Percentiles rank a stretch among this genome's conserved stretches.
These are phyloP conservation scores for Tenthredo distinguenda DNA, from an alignment of 2,888 invertebrate genomes.

Conservation along the genomic window DNA sequence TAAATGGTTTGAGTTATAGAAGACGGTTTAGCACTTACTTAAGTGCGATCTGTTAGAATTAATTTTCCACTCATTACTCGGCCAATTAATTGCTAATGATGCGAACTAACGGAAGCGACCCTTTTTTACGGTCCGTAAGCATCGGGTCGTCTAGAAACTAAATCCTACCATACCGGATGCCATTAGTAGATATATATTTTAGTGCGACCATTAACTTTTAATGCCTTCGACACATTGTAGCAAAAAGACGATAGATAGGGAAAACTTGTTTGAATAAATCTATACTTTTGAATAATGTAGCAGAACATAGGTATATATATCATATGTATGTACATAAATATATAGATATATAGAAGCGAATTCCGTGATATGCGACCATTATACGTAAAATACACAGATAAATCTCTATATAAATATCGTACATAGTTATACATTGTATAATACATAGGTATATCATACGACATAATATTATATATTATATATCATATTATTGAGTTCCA, in stretches of 20 bases:
- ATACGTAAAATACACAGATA: neutral
- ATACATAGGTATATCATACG: slow-evolving; percentile 5
- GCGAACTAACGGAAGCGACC: slow-evolving; percentile 9
- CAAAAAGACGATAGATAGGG: neutral
- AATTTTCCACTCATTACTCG: slow-evolving; percentile 31
- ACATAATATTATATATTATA: neutral
- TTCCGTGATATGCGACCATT: slow-evolving; percentile 9
- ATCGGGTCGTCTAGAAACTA: slow-evolving; percentile 23
- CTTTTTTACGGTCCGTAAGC: slow-evolving; percentile 20
- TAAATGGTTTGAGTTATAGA: neutral
- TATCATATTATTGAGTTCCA: neutral
- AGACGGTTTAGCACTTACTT: slow-evolving; percentile 14
- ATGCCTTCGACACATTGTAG: slow-evolving; percentile 10
- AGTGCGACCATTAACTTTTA: slow-evolving; percentile 31
- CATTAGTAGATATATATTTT: slow-evolving; percentile 15
- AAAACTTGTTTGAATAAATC: slow-evolving; percentile 38
- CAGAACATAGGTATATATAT: slow-evolving; percentile 4
- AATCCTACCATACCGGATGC: neutral
- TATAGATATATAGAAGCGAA: neutral
- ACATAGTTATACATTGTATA: slow-evolving; percentile 34
- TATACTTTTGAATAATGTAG: slow-evolving; percentile 40
- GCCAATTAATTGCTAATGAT: slow-evolving; percentile 34
- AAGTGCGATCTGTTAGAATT: slow-evolving; percentile 20
- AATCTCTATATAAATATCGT: slow-evolving; percentile 8
- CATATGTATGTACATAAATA: neutral